Base-by-base conservation (phyloP, 2,888 invertebrate genomes). In the Aquatica leii region DNA sequence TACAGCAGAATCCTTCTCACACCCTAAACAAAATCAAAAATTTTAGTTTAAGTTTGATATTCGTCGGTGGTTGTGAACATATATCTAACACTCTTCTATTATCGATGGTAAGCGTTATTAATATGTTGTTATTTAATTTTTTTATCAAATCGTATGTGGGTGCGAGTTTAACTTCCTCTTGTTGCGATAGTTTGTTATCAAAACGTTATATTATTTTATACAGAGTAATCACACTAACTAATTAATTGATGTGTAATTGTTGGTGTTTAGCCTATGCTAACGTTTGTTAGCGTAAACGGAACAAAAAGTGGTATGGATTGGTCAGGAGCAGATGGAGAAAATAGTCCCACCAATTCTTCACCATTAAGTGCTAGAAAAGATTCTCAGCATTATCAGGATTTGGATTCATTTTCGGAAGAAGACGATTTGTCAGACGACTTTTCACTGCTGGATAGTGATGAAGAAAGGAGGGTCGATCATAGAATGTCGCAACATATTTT, bases 371-470 rank as follows among this genome's bases (percentile, higher is more conserved):
- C 61, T 12, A 59, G 69, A 34, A 60, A 68, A 18, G 65, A 72
- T 37, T 60, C 59, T 9, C 66, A 69, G 18, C 73, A 73, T 14
- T 67, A 69, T 60, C 76, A 70, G 9, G 80, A 80, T 54, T 72
- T 73, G 9, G 82, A 82, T 70, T 82, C 82, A 1, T 73, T 82
- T 60, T 83, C 85, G 1, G 86, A 86, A 59, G 86, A 86, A 60
- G 86, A 86, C 56, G 85, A 86, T 49, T 81, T 90, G 70, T 90
- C 90, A 21, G 90, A 90, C 53, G 93, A 93, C 71, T 88, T 91
- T 71, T 93, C 92, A 31, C 83, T 92, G 0, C 89, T 89, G 14
- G 93, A 93, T 72, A 91, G 92, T 52, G 92, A 93, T 69, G 92
- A 93, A 54, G 92, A 92, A 86, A 74, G 83, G 73, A 66, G 82